Conservation (phyloP, 1,140 invertebrate genomes). For the Paramacrobiotus metropolitanus region DNA sequence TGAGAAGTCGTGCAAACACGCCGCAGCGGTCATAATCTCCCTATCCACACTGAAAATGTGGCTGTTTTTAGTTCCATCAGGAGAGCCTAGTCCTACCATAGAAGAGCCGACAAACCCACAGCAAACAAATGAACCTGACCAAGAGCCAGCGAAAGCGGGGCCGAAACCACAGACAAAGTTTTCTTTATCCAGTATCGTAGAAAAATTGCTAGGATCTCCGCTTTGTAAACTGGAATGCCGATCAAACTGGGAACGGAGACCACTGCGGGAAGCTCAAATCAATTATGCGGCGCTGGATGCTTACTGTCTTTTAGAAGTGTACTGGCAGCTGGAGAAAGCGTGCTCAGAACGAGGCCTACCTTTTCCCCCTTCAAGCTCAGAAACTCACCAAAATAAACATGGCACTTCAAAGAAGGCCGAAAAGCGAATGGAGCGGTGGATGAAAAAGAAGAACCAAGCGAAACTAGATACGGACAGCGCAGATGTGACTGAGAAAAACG, state of each 20-base stretch:
- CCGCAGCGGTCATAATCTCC: too few species aligned
- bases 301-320: slow-evolving; percentile 48
- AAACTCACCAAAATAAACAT: not conserved
- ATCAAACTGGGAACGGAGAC: slow-evolving; percentile 61
- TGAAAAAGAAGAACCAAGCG: not conserved
- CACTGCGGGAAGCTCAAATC: slow-evolving; percentile 44
- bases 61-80: too few species aligned
- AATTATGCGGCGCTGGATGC: slow-evolving; percentile 58
- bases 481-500: too few species aligned
- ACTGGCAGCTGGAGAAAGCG: slow-evolving; percentile 24
- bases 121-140: too few species aligned
- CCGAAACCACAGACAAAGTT: not conserved
- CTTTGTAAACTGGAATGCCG: slow-evolving; percentile 58
- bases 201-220: slow-evolving; percentile 40
- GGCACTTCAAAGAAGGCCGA: not conserved
- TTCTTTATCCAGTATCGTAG: slow-evolving; percentile 28
- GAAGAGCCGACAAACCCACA: too few species aligned
- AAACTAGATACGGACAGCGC: too few species aligned
- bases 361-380: not conserved
- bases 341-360: slow-evolving; percentile 9
- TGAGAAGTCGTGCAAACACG: too few species aligned
- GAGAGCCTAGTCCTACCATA: too few species aligned
- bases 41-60: too few species aligned
- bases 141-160: too few species aligned
- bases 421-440: not conserved